Evolutionary conservation across 2,113 vertebrate genomes (phyloP).

Genomic region (Sinocyclocheilus rhinocerous): DNA sequence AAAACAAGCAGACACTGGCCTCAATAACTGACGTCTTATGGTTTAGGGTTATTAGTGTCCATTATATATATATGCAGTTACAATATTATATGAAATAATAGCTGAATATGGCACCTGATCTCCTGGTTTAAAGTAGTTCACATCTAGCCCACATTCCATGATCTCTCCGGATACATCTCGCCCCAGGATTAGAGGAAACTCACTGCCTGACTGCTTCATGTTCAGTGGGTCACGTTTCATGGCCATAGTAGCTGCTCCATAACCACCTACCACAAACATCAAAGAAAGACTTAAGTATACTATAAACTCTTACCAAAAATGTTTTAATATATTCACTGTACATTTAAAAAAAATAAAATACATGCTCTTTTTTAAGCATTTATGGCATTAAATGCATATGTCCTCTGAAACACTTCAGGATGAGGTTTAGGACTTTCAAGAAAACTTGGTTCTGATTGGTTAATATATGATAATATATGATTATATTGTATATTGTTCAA

Average conservation of each 20-base stretch:
- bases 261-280: conserved; percentile 79
- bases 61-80: not conserved
- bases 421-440: not conserved
- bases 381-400: not conserved
- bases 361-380: not conserved
- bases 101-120: conserved; percentile 81
- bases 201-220: conserved; percentile 73
- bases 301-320: not conserved
- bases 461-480: too few species aligned
- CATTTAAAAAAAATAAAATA: not conserved
- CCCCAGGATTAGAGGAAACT: conserved; percentile 92
- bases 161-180: conserved; percentile 91
- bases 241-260: conserved; percentile 83
- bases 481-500: too few species aligned
- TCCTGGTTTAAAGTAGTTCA: conserved; percentile 88
- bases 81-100: not conserved
- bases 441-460: too few species aligned
- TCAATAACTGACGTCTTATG: not conserved
- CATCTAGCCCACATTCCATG: conserved; percentile 92
- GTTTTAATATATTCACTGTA: not conserved
- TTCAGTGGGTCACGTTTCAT: conserved; percentile 90
- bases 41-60: not conserved
- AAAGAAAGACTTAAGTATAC: not conserved
- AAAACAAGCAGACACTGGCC: conserved; percentile 27
- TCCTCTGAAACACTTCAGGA: not conserved